phyloP scores from a whole-genome alignment of 1,140 invertebrate species.

The Zaprionus capensis region DNA sequence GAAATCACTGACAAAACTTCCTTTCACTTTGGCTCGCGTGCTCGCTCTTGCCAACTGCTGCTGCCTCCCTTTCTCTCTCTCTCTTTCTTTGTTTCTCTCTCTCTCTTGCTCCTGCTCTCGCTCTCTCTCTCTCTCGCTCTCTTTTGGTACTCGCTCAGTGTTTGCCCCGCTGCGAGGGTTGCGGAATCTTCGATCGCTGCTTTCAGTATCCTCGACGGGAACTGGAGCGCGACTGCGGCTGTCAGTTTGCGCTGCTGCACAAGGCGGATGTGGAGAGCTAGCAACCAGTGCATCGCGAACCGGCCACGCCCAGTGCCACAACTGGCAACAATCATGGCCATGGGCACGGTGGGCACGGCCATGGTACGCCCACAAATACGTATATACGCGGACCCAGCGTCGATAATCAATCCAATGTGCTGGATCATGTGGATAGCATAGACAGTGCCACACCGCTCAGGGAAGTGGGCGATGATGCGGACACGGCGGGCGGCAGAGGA shows the following conservation, averaged over 20 bases:
- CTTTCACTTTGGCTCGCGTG: constrained; percentile 54
- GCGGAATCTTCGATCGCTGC: constrained; percentile 93
- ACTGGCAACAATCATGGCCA: constrained; percentile 71
- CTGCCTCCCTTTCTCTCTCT: constrained; percentile 29
- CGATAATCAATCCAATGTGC: constrained; percentile 73
- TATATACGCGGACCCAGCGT: constrained; percentile 71
- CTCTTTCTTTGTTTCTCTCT: constrained; percentile 17
- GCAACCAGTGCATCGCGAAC: constrained; percentile 81
- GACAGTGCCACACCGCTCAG: constrained; percentile 31
- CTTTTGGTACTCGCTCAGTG: constrained; percentile 54
- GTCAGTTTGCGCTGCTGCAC: constrained; percentile 93
- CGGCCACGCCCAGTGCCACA: constrained; percentile 64
- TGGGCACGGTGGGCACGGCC: constrained; percentile 19
- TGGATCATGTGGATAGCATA: constrained; percentile 68
- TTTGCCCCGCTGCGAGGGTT: constrained; percentile 87
- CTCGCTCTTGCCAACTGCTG: constrained; percentile 47
- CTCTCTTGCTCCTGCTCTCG: constrained; percentile 12
- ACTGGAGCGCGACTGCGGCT: constrained; percentile 92
- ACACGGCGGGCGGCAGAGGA: background rate
- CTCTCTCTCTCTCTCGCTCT: constrained; percentile 6
- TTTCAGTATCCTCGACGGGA: constrained; percentile 91
- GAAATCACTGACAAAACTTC: constrained; percentile 77
- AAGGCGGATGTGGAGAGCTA: constrained; percentile 89
- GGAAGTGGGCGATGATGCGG: constrained; percentile 20
- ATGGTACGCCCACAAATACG: constrained; percentile 80